A percentile compares a stretch with the other conserved stretches of the same genome.
phyloP scores from a whole-genome alignment of 92 coral and sea anemone genomes.

The Pocillopora meandrina region DNA sequence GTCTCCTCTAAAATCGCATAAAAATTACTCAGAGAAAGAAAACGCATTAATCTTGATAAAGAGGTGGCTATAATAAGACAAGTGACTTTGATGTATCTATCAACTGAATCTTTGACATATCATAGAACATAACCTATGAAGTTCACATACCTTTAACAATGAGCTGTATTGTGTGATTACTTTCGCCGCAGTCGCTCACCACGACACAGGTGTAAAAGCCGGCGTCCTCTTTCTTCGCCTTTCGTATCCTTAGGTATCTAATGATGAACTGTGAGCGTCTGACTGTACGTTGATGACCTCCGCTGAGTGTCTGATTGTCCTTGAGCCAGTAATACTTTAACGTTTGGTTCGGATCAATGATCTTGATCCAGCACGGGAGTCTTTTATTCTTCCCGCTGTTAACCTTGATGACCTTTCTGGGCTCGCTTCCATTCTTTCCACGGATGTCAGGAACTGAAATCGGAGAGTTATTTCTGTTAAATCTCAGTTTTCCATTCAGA shows the following conservation, averaged over 20 bases:
- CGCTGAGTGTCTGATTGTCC: conserved; percentile 53
- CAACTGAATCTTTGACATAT: too few species aligned
- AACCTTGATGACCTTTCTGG: neutral
- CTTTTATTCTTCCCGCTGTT: conserved; percentile 18
- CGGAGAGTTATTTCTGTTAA: too few species aligned
- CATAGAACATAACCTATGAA: too few species aligned
- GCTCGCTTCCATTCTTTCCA: neutral
- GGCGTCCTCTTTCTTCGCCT: conserved; percentile 50
- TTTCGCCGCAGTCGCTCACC: too few species aligned
- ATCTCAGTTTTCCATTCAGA: too few species aligned
- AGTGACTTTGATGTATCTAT: too few species aligned
- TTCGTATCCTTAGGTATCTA: conserved; percentile 70
- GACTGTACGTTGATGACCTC: conserved; percentile 42
- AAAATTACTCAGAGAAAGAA: too few species aligned
- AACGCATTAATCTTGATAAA: too few species aligned
- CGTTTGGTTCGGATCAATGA: neutral
- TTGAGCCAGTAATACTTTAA: conserved; percentile 62
- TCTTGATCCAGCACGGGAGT: conserved; percentile 46
- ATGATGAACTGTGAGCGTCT: neutral
- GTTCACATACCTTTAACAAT: too few species aligned
- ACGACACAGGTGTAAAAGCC: conserved; percentile 7
- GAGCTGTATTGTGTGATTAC: too few species aligned
- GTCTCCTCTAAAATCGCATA: too few species aligned
- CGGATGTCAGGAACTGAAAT: conserved; percentile 33
- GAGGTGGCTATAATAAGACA: too few species aligned